Percentiles rank a stretch among this genome's conserved stretches.
Conservation (phyloP, 1,140 invertebrate genomes). For the Dreissena polymorpha region DNA sequence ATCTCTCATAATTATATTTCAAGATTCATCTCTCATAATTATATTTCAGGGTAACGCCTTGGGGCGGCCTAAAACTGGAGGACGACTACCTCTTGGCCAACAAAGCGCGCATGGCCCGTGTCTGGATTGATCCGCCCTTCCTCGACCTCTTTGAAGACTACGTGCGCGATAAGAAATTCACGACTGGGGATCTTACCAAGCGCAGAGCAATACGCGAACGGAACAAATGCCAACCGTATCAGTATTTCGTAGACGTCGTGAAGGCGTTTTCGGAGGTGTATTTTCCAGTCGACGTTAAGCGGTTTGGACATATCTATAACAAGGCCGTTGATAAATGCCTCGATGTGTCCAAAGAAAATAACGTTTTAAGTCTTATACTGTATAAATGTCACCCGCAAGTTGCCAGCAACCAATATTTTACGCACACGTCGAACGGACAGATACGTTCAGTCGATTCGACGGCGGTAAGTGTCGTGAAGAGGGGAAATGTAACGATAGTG, state of each 20-base stretch:
- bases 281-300: not conserved
- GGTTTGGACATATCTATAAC: constrained; percentile 20
- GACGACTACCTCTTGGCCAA: constrained; percentile 35
- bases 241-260: constrained; percentile 44
- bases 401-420: constrained; percentile 39
- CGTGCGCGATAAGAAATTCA: constrained; percentile 34
- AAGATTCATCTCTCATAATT: not conserved
- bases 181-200: not conserved
- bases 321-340: constrained; percentile 5
- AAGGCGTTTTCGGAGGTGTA: constrained; percentile 27
- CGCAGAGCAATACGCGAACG: constrained; percentile 12
- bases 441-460: constrained; percentile 6
- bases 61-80: constrained; percentile 3
- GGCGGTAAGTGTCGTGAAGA: constrained; percentile 8
- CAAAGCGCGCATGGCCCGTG: constrained; percentile 30
- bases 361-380: not conserved
- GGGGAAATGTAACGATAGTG: not conserved
- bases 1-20: no score
- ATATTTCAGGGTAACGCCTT: constrained; percentile 42
- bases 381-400: constrained; percentile 34
- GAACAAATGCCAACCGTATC: constrained; percentile 43
- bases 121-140: constrained; percentile 43
- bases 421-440: constrained; percentile 2
- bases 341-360: constrained; percentile 29
- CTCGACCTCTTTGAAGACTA: constrained; percentile 15